Evolutionary conservation across 1,140 invertebrate genomes (phyloP).

Genomic region (Hycleus phaleratus): DNA sequence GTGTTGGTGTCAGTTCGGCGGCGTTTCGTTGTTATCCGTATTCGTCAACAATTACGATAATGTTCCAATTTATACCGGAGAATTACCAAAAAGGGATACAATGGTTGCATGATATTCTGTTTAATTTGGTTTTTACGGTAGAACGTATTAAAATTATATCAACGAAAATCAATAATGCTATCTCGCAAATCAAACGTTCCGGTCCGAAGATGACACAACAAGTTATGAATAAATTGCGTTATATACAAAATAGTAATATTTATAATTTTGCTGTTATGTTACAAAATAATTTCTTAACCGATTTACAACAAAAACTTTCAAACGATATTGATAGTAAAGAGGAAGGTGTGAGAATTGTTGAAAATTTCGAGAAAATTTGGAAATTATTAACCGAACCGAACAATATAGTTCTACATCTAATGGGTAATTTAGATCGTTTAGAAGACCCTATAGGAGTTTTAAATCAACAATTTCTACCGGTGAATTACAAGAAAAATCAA

Average conservation of each 20-base stretch:
- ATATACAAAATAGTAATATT: conserved; percentile 60
- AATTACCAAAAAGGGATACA: conserved; percentile 69
- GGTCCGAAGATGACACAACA: conserved; percentile 53
- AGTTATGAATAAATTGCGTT: conserved; percentile 56
- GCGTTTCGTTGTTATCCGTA: conserved; percentile 48
- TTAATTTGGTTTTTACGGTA: conserved; percentile 58
- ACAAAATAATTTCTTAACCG: conserved; percentile 69
- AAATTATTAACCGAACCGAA: conserved; percentile 49
- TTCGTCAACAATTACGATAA: conserved; percentile 50
- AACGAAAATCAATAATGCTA: conserved; percentile 68
- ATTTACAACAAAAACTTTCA: conserved; percentile 53
- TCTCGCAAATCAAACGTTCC: conserved; percentile 59
- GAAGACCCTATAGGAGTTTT: too few species aligned
- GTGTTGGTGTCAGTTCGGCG: conserved; percentile 41
- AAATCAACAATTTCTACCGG: too few species aligned
- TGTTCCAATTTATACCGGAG: conserved; percentile 57
- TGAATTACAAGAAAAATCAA: neutral
- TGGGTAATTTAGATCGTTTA: conserved; percentile 56
- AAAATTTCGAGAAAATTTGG: conserved; percentile 55
- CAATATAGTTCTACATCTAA: conserved; percentile 62
- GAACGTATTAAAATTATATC: conserved; percentile 69
- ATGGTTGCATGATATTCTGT: conserved; percentile 71
- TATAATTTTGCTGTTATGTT: conserved; percentile 59
- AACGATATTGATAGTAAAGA: conserved; percentile 40
- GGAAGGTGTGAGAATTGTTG: conserved; percentile 44